These are phyloP conservation scores for Chloroceryle inda DNA, from an alignment of 2,797 vertebrate species.

Conservation along the genomic window DNA sequence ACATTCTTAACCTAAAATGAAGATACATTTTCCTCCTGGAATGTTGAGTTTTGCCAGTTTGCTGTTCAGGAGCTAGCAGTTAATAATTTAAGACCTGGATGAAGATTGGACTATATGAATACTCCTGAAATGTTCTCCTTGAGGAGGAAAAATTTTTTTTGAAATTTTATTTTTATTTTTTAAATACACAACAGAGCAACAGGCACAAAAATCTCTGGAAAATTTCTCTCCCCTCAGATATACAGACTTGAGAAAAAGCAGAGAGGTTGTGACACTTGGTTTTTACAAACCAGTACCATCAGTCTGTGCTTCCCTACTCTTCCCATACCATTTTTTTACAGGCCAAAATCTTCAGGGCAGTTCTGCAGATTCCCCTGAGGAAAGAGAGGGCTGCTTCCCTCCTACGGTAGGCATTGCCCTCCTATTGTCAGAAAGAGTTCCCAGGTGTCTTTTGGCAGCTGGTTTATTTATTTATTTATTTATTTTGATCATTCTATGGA, in stretches of 20 bases:
- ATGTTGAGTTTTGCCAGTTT: background rate
- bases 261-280: background rate
- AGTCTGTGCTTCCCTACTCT: background rate
- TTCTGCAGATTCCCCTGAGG: background rate
- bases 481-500: background rate
- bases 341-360: background rate
- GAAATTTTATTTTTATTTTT: too few species aligned
- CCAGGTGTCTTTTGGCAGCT: background rate
- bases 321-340: background rate
- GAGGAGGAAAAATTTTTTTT: background rate
- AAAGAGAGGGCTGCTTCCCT: background rate
- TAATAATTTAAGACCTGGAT: background rate
- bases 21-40: background rate
- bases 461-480: too few species aligned
- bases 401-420: background rate
- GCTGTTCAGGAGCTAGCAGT: background rate
- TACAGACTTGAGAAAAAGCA: background rate
- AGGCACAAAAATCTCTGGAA: background rate
- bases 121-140: background rate
- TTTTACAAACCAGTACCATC: background rate
- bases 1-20: background rate
- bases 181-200: background rate
- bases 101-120: background rate
- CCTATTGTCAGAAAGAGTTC: background rate
- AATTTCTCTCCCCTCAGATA: background rate